These are phyloP conservation scores for Acanthurus tractus DNA, from an alignment of 2,797 vertebrate species.

Conservation along the genomic window DNA sequence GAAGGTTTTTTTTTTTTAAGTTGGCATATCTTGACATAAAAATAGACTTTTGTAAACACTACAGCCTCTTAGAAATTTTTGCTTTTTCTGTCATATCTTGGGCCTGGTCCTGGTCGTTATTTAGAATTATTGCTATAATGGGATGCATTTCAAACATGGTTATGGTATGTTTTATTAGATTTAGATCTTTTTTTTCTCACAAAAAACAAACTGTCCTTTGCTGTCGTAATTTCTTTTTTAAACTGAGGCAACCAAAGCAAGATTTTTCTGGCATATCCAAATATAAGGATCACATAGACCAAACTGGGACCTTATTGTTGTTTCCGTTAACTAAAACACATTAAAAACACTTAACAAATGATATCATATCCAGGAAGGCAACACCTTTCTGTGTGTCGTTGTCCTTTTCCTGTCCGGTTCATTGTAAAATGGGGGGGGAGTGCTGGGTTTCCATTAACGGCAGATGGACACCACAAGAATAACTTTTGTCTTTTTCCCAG, in stretches of 20 bases:
- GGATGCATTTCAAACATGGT: neutral
- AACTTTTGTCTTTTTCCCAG: neutral
- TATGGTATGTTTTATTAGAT: constrained; percentile 3
- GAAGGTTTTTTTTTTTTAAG: neutral
- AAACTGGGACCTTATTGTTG: neutral
- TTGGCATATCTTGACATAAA: neutral
- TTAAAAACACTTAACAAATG: neutral
- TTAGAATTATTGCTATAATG: neutral
- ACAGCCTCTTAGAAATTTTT: constrained; percentile 2
- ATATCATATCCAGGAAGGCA: neutral
- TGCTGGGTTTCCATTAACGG: neutral
- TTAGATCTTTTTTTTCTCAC: neutral
- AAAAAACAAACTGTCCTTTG: neutral
- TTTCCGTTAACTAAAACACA: constrained; percentile 2
- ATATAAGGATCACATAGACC: neutral
- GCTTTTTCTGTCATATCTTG: neutral
- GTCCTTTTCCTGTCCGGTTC: neutral
- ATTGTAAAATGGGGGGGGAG: neutral
- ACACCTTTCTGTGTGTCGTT: neutral
- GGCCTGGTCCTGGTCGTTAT: neutral
- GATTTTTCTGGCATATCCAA: neutral
- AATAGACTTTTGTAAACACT: neutral
- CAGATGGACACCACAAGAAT: neutral
- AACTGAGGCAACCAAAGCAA: neutral
- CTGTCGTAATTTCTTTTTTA: neutral